Evolutionary conservation across 37 sponge, comb jelly and placozoan genomes (phyloP).

Genomic region (Cliona cf. orientalis): DNA sequence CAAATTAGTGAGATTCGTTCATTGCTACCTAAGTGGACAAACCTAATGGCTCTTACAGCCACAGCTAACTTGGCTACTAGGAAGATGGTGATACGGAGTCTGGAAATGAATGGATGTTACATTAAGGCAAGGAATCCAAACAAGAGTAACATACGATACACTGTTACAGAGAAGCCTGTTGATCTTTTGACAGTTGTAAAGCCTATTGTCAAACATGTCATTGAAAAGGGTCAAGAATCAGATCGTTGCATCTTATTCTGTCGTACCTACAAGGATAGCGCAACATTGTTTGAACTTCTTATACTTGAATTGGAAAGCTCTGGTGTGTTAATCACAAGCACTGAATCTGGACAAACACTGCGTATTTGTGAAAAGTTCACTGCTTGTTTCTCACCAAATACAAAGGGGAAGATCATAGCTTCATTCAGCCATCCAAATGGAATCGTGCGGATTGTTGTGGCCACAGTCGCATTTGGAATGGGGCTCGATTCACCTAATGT

Average conservation of each 20-base stretch:
- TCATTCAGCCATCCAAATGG: constrained; percentile 31
- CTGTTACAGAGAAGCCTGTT: not conserved
- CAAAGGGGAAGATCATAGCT: constrained; percentile 23
- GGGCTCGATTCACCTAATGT: constrained; percentile 57
- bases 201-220: not conserved
- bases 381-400: constrained; percentile 18
- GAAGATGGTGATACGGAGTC: not conserved
- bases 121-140: constrained; percentile 3
- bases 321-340: not conserved
- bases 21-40: constrained; percentile 5
- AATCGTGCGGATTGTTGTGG: constrained; percentile 32
- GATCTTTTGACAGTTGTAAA: constrained; percentile 1
- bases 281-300: not conserved
- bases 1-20: constrained; percentile 3
- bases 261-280: not conserved
- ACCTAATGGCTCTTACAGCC: constrained; percentile 29
- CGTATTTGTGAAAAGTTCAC: constrained; percentile 39
- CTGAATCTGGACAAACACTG: not conserved
- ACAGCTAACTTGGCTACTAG: constrained; percentile 10
- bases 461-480: constrained; percentile 69
- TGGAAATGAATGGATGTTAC: constrained; percentile 22
- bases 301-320: constrained; percentile 7
- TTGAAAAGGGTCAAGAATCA: not conserved
- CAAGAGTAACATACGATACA: constrained; percentile 10
- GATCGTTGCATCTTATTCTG: constrained; percentile 15